Evolutionary conservation across 2,113 vertebrate genomes (phyloP), one percentile per base, ranked within the genome.

Genomic region (Elaphurus davidianus): DNA sequence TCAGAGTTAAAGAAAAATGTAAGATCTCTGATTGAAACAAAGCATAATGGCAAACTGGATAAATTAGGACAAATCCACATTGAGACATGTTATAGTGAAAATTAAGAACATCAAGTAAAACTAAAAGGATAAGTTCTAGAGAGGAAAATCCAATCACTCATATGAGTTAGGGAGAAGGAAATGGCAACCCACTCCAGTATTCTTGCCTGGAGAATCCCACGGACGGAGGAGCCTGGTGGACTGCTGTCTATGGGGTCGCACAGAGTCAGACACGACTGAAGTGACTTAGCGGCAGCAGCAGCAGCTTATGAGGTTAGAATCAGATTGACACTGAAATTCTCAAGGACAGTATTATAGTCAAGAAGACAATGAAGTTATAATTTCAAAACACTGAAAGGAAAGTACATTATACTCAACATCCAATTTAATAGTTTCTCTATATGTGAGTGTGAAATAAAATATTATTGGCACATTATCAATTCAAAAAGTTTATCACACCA

Each of bases 341-440:
- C 52, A 90, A 96, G 36, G 55, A 55, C n/a, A 59, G 25, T 40
- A 43, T 57, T 55, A 67, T 57, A 84, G 28, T 40, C 83, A 95
- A 62, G 81, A 94, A 84, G 17, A n/a, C 60, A 76, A 33, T 76
- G 17, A 33, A 88, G 27, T 60, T 96, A 19, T 8, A 54, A 60
- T 83, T 95, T 79, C 57, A 96, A 85, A n/a, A 6, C 55, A 3
- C 28, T 84, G 43, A 92, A 92, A 93, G 28, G 92, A 86, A 98
- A 45, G 3, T n/a, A 85, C 33, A 54, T 85, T 81, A 85, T 74
- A 50, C 57, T 97, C 21, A 55, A 76, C 45, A 83, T 79, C 4
- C 19, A 91, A 78, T 5, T 83, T 82, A 98, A 89, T 17, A 60
- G 82, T 87, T 93, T 93, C 55, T 82, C 91, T 97, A 94, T 86